Evolutionary conservation across 2,113 vertebrate genomes (phyloP), one percentile per base, ranked within the genome.

Genomic region (Neopipo cinnamomea): DNA sequence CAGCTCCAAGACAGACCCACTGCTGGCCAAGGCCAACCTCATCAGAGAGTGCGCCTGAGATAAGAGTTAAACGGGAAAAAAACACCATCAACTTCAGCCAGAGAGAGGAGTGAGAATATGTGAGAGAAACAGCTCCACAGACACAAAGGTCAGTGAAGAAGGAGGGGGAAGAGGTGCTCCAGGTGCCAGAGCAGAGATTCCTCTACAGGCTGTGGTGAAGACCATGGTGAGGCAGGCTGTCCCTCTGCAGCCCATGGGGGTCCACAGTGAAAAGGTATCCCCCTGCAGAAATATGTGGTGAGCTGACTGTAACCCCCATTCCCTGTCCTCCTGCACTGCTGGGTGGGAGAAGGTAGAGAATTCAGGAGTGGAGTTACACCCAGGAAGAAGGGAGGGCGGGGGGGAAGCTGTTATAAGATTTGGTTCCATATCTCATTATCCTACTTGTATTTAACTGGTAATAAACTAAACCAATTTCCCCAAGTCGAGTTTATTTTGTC

Each of bases 1-100:
- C 0, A 0, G 50, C 33, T 59, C 72, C 58, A 53, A 52, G 14
- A 41, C 0, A 0, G 30, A 46, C 18, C 25, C 0, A 0, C 65
- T 37, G 17, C 28, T 66, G 49, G 50, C 65, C 50, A 65, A 47
- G 23, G 39, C 39, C 18, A 5, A 65, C n/a, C 65, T n/a, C 37
- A 28, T 41, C 78, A 66, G n/a, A 42, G 11, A 53, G 20, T 44
- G 33, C 44, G 25, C 53, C 78, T 37, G n/a, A 18, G 50, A 77
- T 21, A 88, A 65, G 30, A 46, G 44, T 28, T 77, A 35, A 65
- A 56, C n/a, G 27, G 14, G 13, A 1, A 13, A 50, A 56, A 39
- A 50, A 53, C 5, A 11, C 33, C 7, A 1, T 13, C 27, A 78
- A 39, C 6, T 58, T 44, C 30, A 77, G 24, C n/a, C 15, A 19